phyloP scores from a whole-genome alignment of 2,888 invertebrate genomes.

The Pediacus dermestoides region DNA sequence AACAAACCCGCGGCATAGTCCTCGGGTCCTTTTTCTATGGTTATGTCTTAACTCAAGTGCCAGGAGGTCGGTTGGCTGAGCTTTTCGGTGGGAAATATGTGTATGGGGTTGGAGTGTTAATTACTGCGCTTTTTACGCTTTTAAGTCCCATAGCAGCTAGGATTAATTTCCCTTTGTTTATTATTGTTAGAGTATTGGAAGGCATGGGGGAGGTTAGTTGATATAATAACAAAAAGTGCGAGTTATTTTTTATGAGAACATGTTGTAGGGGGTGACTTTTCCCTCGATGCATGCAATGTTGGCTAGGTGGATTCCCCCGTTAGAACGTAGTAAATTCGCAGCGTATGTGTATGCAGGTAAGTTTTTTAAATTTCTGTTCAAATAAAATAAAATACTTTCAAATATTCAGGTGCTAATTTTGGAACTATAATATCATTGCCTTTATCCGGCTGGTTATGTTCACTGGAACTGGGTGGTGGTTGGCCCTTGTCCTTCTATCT shows the following conservation, averaged over 20 bases:
- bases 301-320: slow-evolving; percentile 88
- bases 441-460: slow-evolving; percentile 78
- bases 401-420: slow-evolving; percentile 75
- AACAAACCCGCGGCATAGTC: slow-evolving; percentile 74
- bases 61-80: slow-evolving; percentile 81
- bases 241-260: slow-evolving; percentile 8
- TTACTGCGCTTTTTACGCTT: slow-evolving; percentile 79
- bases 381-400: slow-evolving; percentile 12
- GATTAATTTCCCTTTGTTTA: slow-evolving; percentile 63
- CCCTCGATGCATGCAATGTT: slow-evolving; percentile 93
- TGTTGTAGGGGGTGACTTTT: slow-evolving; percentile 81
- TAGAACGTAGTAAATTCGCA: slow-evolving; percentile 86
- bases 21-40: slow-evolving; percentile 82
- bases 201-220: slow-evolving; percentile 72
- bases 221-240: slow-evolving; percentile 6
- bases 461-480: slow-evolving; percentile 68
- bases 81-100: slow-evolving; percentile 83
- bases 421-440: slow-evolving; percentile 87
- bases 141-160: slow-evolving; percentile 79
- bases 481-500: slow-evolving; percentile 89
- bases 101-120: slow-evolving; percentile 75
- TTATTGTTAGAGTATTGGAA: slow-evolving; percentile 72
- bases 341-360: slow-evolving; percentile 80
- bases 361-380: not conserved
- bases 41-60: slow-evolving; percentile 77